Evolutionary conservation across 2,888 invertebrate species (phyloP).

Genomic region (Caenorhabditis macrosperma): DNA sequence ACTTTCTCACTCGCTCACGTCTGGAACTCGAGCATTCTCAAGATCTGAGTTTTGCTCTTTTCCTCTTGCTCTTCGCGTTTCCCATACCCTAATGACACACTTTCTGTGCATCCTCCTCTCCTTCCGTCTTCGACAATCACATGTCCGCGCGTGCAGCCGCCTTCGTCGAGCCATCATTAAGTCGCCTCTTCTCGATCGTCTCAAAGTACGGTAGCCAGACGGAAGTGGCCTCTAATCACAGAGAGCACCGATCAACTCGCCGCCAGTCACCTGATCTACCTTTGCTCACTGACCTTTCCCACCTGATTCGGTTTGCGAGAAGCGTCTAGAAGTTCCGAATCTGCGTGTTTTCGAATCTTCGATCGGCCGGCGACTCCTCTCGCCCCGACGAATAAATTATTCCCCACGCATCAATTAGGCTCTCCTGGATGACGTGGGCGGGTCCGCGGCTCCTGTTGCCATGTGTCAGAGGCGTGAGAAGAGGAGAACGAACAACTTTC

Average conservation of each 20-base stretch:
- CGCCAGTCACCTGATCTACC: too few species aligned
- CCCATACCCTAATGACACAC: conserved; percentile 45
- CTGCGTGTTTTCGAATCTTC: neutral
- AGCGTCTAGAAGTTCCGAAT: too few species aligned
- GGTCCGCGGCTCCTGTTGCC: neutral
- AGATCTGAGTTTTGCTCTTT: conserved; percentile 38
- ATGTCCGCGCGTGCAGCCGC: conserved; percentile 12
- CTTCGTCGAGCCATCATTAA: neutral
- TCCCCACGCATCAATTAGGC: neutral
- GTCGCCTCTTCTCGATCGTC: neutral
- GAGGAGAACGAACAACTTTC: neutral
- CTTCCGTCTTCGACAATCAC: conserved; percentile 15
- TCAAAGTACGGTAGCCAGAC: too few species aligned
- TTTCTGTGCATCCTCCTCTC: conserved; percentile 6
- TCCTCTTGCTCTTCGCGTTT: neutral
- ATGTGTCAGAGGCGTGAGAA: conserved; percentile 5
- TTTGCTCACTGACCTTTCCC: too few species aligned
- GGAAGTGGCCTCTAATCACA: too few species aligned
- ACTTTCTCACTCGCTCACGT: conserved; percentile 6
- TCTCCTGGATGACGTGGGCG: neutral
- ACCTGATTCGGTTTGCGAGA: neutral
- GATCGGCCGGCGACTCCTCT: neutral
- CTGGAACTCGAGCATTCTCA: conserved; percentile 28
- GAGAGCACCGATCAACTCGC: too few species aligned
- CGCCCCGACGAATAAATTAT: neutral